Evolutionary conservation across 2,888 invertebrate species (phyloP).

Genomic region (Synanthedon myopaeformis): DNA sequence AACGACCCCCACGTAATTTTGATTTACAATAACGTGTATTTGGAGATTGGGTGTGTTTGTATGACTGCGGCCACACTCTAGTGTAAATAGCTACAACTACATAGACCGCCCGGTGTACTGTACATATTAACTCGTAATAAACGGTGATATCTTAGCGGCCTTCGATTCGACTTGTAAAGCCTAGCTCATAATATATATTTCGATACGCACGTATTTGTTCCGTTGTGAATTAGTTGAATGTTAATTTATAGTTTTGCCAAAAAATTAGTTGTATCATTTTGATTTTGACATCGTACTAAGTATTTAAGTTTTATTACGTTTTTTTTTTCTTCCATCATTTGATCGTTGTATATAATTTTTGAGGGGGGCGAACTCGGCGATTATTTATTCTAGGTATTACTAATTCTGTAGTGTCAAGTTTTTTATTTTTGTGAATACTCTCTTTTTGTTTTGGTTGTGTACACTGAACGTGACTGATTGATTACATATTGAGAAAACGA

Average conservation of each 20-base stretch:
- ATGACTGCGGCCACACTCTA: not conserved
- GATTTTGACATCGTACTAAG: constrained; percentile 17
- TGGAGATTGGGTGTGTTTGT: not conserved
- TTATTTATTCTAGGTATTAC: constrained; percentile 30
- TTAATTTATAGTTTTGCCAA: constrained; percentile 44
- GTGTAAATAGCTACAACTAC: not conserved
- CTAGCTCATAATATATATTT: constrained; percentile 47
- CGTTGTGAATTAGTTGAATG: constrained; percentile 15
- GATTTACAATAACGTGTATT: not conserved
- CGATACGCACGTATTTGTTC: constrained; percentile 27
- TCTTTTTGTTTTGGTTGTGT: too few relatives aligned
- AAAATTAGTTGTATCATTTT: constrained; percentile 49
- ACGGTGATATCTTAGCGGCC: constrained; percentile 70
- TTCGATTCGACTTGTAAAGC: constrained; percentile 69
- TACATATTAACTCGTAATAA: constrained; percentile 62
- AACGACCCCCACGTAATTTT: not conserved
- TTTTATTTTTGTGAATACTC: too few relatives aligned
- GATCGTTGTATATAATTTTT: constrained; percentile 48
- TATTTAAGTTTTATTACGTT: constrained; percentile 35
- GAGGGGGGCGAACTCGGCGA: constrained; percentile 25
- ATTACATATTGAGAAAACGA: too few relatives aligned
- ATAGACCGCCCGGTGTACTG: constrained; percentile 23
- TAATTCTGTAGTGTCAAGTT: too few relatives aligned
- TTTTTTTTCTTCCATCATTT: constrained; percentile 25
- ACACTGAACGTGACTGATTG: too few relatives aligned